Evolutionary conservation across 2,888 invertebrate species (phyloP).

Genomic region (Ophioninae sp.): DNA sequence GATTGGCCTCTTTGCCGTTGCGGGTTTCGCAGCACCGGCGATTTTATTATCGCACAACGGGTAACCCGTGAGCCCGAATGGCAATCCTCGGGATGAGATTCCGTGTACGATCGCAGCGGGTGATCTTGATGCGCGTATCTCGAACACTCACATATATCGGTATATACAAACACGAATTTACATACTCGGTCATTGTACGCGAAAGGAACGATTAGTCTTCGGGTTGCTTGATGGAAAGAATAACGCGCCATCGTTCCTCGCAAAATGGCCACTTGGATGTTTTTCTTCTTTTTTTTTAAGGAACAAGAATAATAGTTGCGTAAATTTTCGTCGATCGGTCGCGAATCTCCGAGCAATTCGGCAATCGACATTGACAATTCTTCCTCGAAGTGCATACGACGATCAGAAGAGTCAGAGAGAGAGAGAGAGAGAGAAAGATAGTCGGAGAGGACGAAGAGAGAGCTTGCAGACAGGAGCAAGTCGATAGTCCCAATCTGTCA

Average conservation of each 20-base stretch:
- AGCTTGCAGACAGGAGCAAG: constrained; percentile 67
- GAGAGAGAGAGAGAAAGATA: neutral
- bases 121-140: neutral
- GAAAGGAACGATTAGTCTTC: constrained; percentile 7
- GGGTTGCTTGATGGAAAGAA: neutral
- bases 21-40: neutral
- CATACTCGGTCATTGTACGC: neutral
- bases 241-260: neutral
- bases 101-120: neutral
- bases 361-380: constrained; percentile 56
- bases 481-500: constrained; percentile 78
- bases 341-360: constrained; percentile 47
- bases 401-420: neutral
- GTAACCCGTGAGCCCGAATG: neutral
- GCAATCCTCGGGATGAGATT: neutral
- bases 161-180: neutral
- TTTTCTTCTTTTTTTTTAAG: neutral
- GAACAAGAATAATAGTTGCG: constrained; percentile 10
- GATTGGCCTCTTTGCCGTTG: constrained; percentile 28
- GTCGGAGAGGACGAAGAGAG: constrained; percentile 7
- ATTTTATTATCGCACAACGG: constrained; percentile 5
- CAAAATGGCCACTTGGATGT: constrained; percentile 17
- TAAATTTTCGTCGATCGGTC: constrained; percentile 36
- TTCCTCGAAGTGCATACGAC: constrained; percentile 48
- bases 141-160: neutral